phyloP scores from a whole-genome alignment of 2,797 vertebrate genomes.

The Steatocranus sp. region DNA sequence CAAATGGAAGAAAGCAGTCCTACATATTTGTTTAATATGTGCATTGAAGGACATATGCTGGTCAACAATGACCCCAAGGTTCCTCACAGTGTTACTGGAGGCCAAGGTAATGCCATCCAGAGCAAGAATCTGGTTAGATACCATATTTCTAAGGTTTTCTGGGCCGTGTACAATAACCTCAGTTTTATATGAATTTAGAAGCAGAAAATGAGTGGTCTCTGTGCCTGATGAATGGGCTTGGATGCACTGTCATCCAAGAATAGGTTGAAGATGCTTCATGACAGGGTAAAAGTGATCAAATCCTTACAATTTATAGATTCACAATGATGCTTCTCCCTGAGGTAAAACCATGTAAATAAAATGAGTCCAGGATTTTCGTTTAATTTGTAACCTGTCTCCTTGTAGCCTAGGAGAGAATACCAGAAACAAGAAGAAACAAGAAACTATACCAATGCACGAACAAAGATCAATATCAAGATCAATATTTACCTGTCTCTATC shows the following conservation, averaged over 20 bases:
- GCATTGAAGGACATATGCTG: not conserved
- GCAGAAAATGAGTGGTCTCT: not conserved
- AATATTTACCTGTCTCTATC: slow-evolving; percentile 81
- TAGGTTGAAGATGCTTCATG: not conserved
- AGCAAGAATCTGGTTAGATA: not conserved
- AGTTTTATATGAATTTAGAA: not conserved
- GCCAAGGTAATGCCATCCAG: not conserved
- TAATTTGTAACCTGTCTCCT: not conserved
- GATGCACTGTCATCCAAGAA: not conserved
- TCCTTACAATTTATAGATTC: not conserved
- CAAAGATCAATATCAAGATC: not conserved
- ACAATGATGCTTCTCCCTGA: not conserved
- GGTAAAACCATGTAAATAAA: not conserved
- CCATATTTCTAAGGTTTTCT: not conserved
- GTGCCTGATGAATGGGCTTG: not conserved
- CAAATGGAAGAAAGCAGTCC: not conserved
- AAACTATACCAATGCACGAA: not conserved
- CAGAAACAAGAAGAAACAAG: not conserved
- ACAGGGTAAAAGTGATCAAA: not conserved
- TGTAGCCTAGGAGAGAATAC: not conserved
- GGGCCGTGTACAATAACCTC: not conserved
- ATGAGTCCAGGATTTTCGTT: not conserved
- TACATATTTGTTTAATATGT: not conserved
- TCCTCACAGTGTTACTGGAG: not conserved
- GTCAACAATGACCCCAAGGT: not conserved